phyloP scores from a whole-genome alignment of 2,113 vertebrate genomes.

The Pipra filicauda region DNA sequence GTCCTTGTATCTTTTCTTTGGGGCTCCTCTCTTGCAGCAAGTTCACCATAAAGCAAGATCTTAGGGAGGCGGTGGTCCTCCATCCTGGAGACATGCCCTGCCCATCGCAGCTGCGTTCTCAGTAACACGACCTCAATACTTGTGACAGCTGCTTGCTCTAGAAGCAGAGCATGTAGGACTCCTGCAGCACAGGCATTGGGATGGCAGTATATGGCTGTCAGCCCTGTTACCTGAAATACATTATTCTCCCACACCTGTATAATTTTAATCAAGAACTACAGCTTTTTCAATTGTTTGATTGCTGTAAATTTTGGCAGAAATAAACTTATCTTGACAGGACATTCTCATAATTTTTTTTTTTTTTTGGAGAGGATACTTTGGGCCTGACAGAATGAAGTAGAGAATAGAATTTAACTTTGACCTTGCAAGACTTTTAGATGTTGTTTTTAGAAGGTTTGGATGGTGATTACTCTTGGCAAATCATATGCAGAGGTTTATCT shows the following conservation, averaged over 20 bases:
- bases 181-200: fast-evolving
- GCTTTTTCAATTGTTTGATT: background rate
- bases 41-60: too few relatives aligned
- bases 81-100: too few relatives aligned
- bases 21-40: too few relatives aligned
- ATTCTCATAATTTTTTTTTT: background rate
- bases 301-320: background rate
- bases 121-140: too few relatives aligned
- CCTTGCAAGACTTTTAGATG: background rate
- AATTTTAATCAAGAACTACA: background rate
- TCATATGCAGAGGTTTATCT: background rate
- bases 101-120: too few relatives aligned
- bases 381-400: background rate
- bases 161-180: background rate
- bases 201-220: background rate
- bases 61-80: too few relatives aligned
- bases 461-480: background rate
- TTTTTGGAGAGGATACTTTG: background rate
- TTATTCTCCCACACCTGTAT: background rate
- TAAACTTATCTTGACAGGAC: background rate
- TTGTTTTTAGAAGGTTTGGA: background rate
- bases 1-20: too few relatives aligned
- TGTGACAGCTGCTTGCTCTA: too few relatives aligned
- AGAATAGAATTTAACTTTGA: background rate
- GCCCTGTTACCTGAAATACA: background rate